A percentile compares a stretch with the other conserved stretches of the same genome.
Conservation (phyloP, 2,888 invertebrate genomes). For the Chymomyza amoena region DNA sequence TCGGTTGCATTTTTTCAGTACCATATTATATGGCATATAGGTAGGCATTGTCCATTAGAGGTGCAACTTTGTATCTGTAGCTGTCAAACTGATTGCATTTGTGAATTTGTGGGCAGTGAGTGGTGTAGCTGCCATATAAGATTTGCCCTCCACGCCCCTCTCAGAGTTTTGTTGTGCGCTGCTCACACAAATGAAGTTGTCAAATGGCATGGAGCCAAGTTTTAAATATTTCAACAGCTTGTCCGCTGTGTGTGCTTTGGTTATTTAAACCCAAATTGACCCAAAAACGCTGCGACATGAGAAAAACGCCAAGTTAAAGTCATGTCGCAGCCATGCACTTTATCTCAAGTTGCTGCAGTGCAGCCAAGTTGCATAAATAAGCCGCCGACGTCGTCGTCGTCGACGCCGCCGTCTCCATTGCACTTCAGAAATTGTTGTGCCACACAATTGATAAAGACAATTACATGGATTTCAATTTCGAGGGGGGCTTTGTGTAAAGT, state of each 20-base stretch:
- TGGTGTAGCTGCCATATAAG: background rate
- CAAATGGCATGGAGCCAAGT: constrained; percentile 24
- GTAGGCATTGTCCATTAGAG: constrained; percentile 13
- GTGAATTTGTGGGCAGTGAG: background rate
- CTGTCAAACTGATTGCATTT: constrained; percentile 27
- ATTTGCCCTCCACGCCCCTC: background rate
- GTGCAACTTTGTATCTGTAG: constrained; percentile 14
- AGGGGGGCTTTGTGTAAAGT: background rate
- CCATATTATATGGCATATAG: constrained; percentile 39
- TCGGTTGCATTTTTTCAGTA: background rate
- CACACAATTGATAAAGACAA: constrained; percentile 62
- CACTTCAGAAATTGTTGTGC: constrained; percentile 55
- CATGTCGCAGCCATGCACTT: constrained; percentile 42
- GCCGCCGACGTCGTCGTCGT: constrained; percentile 53
- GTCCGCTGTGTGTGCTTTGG: constrained; percentile 29
- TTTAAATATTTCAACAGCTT: constrained; percentile 20
- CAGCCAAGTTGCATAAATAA: constrained; percentile 68
- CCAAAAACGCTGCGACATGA: constrained; percentile 46
- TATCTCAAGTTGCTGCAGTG: constrained; percentile 12
- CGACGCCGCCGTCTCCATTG: constrained; percentile 3
- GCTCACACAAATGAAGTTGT: constrained; percentile 66
- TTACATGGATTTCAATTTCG: constrained; percentile 35
- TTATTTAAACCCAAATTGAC: constrained; percentile 72
- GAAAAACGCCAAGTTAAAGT: constrained; percentile 25
- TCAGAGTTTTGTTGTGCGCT: background rate